Base-by-base conservation (phyloP, 2,888 invertebrate genomes). In the Micoletzkya japonica region DNA sequence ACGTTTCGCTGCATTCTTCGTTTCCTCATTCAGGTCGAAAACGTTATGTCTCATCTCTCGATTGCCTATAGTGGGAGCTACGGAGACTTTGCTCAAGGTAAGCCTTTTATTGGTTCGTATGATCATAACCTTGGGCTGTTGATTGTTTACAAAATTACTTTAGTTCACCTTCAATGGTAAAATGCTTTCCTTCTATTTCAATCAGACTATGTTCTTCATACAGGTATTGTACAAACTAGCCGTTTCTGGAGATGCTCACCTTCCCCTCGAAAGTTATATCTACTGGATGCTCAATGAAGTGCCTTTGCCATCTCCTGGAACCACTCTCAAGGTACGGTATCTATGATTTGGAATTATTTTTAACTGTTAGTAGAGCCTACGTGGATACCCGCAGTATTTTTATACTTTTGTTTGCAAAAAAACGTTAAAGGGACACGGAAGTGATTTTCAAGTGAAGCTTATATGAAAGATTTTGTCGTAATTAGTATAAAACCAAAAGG, bases 221-320 rank as follows among this genome's bases (percentile, higher is more conserved):
- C 24, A 67, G 74, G 24, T 49, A 70, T 2, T 95, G 81, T 92
- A 92, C 88, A 91, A 91, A 92, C 92, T 87, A 88, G 89, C 78
- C 61, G 61, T 73, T 44, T 59, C 72, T 56, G 81, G 83, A 1
- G 79, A 82, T 6, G 74, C 80, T 20, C 77, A 82, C 39, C 81
- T 88, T 59, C 86, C 93, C 80, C 89, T 95, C 70, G 96, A 96
- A 88, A 93, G 93, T 73, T 94, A 93, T 88, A 93, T 97, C 14
- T 95, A 94, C 88, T 95, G 95, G 88, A 89, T 96, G 77, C 89
- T 97, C 64, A 94, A 94, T 88, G 95, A 96, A 89, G 79, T 96
- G 71, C 92, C 92, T 84, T 89, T 94, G 80, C 96, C 96, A 54
- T 90, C 91, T 70, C 91, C 93, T 1, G 95, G 95, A 20, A 92